Conservation (phyloP, 2,797 vertebrate species). For the Acrossocheilus fasciatus region DNA sequence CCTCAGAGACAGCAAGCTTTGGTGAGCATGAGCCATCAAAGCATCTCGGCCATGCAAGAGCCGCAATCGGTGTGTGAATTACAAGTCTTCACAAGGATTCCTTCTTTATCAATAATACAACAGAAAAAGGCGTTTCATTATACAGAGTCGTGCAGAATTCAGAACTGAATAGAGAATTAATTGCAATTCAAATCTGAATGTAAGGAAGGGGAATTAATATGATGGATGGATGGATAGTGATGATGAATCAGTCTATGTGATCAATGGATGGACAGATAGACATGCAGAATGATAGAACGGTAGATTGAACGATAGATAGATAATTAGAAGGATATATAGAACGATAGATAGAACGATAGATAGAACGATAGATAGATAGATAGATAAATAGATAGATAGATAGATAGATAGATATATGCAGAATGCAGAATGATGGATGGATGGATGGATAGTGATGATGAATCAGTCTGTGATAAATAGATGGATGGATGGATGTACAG, state of each 20-base stretch:
- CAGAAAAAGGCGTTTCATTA: background rate
- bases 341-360: too few species aligned
- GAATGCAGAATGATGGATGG: too few species aligned
- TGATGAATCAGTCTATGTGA: too few species aligned
- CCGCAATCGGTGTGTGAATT: background rate
- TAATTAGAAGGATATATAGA: background rate
- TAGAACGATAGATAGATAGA: background rate
- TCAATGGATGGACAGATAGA: too few species aligned
- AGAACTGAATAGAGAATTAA: background rate
- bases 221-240: background rate
- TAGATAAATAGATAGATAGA: too few species aligned
- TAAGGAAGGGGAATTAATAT: background rate
- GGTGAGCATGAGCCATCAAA: background rate
- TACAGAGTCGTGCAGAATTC: background rate
- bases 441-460: background rate
- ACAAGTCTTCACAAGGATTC: background rate
- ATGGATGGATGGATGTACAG: background rate
- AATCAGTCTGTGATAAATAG: too few species aligned
- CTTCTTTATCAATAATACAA: constrained; percentile 20
- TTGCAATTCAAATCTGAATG: background rate
- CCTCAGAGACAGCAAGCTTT: constrained; percentile 6
- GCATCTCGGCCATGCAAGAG: background rate
- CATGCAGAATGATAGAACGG: too few species aligned
- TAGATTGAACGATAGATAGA: too few species aligned
- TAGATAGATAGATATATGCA: too few species aligned